Base-by-base conservation (phyloP, 2,797 vertebrate species). In the Naso thynnoides region DNA sequence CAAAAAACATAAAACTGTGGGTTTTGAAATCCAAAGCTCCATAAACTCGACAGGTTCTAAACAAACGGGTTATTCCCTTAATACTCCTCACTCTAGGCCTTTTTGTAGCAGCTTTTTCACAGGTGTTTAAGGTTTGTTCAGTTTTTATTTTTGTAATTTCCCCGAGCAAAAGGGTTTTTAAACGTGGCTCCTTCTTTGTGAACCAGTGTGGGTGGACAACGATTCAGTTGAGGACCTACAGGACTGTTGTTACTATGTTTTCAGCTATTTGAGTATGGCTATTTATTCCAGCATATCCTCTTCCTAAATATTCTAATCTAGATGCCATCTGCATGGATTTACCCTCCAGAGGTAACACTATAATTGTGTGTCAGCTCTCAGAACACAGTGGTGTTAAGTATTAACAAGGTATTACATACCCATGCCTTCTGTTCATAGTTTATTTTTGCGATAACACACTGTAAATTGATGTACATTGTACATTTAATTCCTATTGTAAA, bases 131-230 rank as follows among this genome's bases (percentile, higher is more conserved):
- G 36, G 44, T 70, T 72, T 39, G 24, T 47, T 72, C 18, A 23
- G 0, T 54, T 16, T 69, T 44, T 75, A 50, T 78, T 79, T 71
- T 68, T 52, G n/a, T 64, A 27, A 4, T 23, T 33, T 56, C 42
- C 72, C n/a, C 26, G 39, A 65, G 21, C 42, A 47, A 70, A 76
- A 70, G 24, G 2, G 11, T 73, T 52, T n/a, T 70, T n/a, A n/a
- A 19, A n/a, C 36, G 16, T 33, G 24, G 24, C 47, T 58, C 15
- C 36, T 36, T 53, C 57, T 72, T 29, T 48, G 21, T 76, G 67
- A 54, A 65, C 41, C 23, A 31, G 48, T 39, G 63, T 74, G 65
- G 65, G 58, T 65, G 54, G 73, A 73, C 27, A 54, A 54, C 29
- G 31, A 31, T 33, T 61, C 21, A 29, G 39, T 60, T 73, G 16